Evolutionary conservation across 1,140 invertebrate genomes (phyloP).

Genomic region (Halesus radiatus): DNA sequence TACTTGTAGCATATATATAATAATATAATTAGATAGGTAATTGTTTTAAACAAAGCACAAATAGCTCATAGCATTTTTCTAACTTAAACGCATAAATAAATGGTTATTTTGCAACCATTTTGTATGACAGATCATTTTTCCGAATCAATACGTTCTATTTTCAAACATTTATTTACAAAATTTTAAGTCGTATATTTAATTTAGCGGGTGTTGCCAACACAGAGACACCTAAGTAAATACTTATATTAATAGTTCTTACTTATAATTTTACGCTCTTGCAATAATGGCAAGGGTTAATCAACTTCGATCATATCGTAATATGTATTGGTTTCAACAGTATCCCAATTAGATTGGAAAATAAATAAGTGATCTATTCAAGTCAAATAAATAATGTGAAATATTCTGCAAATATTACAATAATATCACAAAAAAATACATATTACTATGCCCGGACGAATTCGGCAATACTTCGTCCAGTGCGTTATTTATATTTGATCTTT

Average conservation of each 20-base stretch:
- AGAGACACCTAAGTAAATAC: background rate
- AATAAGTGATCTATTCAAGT: background rate
- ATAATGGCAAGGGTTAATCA: background rate
- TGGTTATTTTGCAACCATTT: no score
- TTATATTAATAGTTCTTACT: background rate
- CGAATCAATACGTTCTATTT: background rate
- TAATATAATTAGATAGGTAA: background rate
- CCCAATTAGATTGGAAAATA: slow-evolving; percentile 21
- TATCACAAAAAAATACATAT: slow-evolving; percentile 21
- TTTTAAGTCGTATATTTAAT: background rate
- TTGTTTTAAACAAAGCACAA: slow-evolving; percentile 16
- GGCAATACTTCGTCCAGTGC: background rate
- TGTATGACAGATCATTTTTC: background rate
- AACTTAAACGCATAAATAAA: background rate
- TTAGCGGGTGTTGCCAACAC: background rate
- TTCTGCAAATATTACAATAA: background rate
- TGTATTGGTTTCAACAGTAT: background rate
- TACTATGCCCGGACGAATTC: background rate
- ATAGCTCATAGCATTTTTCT: slow-evolving; percentile 2
- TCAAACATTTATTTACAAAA: slow-evolving; percentile 7
- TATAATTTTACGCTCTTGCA: background rate
- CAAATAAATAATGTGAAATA: background rate
- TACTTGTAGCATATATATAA: no score
- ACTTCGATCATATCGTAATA: background rate
- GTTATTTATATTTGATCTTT: background rate